Conservation (phyloP, 2,888 invertebrate species). For the Elegia similella region DNA sequence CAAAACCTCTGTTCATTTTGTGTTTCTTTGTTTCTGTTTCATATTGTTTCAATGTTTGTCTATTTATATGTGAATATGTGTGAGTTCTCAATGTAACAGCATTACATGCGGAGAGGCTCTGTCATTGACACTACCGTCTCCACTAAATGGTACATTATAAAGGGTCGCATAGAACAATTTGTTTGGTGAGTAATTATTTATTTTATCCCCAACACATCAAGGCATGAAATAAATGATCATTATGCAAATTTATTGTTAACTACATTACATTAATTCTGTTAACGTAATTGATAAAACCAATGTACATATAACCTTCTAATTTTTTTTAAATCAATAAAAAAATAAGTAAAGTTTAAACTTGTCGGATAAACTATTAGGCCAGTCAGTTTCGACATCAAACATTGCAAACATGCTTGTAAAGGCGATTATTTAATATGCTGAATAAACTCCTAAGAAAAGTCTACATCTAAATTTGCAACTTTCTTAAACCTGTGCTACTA, state of each 20-base stretch:
- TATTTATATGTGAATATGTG: conserved; percentile 2
- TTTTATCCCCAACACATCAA: conserved; percentile 9
- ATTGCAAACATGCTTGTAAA: too few relatives aligned
- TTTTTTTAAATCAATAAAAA: too few relatives aligned
- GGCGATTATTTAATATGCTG: too few relatives aligned
- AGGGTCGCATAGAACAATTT: conserved; percentile 1
- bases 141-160: conserved; percentile 4
- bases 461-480: too few relatives aligned
- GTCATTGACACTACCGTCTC: conserved; percentile 2
- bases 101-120: conserved; percentile 3
- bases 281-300: too few relatives aligned
- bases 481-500: too few relatives aligned
- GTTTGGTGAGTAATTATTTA: conserved; percentile 12
- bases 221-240: conserved; percentile 11
- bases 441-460: too few relatives aligned
- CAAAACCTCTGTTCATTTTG: conserved; percentile 1
- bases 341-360: too few relatives aligned
- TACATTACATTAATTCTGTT: background rate
- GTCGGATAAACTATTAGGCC: too few relatives aligned
- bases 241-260: background rate
- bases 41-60: conserved; percentile 1
- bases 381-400: too few relatives aligned
- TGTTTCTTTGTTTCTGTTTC: conserved; percentile 2
- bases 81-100: conserved; percentile 3
- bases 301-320: too few relatives aligned